Evolutionary conservation across 2,888 invertebrate genomes (phyloP), one percentile per base, ranked within the genome.

Genomic region (Stratiomys singularior): DNA sequence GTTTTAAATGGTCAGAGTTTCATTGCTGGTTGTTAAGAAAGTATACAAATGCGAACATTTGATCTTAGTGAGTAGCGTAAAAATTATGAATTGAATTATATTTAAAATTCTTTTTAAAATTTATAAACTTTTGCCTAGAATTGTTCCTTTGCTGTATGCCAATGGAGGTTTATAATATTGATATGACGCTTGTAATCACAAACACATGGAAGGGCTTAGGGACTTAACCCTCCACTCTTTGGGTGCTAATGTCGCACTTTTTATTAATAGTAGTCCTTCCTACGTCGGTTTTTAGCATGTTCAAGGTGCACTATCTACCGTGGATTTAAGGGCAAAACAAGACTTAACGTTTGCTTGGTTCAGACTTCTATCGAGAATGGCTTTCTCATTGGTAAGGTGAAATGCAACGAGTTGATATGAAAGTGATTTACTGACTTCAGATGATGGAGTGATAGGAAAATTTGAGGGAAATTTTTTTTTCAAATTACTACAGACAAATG

Each of bases 311-410:
- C 92, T 94, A 78, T 90, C 94, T 1, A 95, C 96, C 0, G 88
- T 94, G 77, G 96, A 96, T 84, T 94, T 94, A 84, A 93, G 93
- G 7, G 84, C 90, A 1, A 87, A 90, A 86, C 44, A 25, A 13
- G 27, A 77, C 69, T 27, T 28, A 7, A 46, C 21, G 15, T 79
- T 78, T 1, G 82, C 82, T 15, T 92, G 91, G 85, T 82, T 94
- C 96, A 0, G 96, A 97, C 86, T 97, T 90, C 86, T 98, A 97
- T 88, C 92, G 96, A 0, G 97, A 97, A 1, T 98, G 97, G 97
- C 86, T 97, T 76, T 94, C 96, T 0, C 93, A 95, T 84, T 98
- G 97, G 97, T 92, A 92, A 58, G 91, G 91, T 81, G 83, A 85
- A 0, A 89, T 92, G 81, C 90, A 91, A 66, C 88, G 87, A 37